Evolutionary conservation across 2,888 invertebrate species (phyloP).

Genomic region (Drosophila paramelanica): DNA sequence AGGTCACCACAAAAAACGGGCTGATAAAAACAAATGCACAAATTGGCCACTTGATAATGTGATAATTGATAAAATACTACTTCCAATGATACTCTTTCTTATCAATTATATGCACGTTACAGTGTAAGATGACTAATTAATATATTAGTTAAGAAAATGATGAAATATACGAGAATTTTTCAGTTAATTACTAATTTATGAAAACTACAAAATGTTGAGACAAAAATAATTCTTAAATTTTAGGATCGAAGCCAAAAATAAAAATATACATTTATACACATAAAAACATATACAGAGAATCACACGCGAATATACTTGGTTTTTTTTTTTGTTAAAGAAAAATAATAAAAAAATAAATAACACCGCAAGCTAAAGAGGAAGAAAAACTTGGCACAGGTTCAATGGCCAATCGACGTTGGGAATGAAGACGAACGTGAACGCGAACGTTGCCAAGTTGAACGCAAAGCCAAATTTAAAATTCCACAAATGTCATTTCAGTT

Average conservation of each 20-base stretch:
- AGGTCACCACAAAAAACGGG: background rate
- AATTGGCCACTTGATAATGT: constrained; percentile 1
- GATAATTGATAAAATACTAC: constrained; percentile 1
- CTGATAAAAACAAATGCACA: constrained; percentile 18
- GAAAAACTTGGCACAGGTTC: constrained; percentile 81
- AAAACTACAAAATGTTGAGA: constrained; percentile 62
- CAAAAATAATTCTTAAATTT: constrained; percentile 63
- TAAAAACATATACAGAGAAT: background rate
- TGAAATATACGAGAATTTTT: constrained; percentile 6
- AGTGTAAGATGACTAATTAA: background rate
- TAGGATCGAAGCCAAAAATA: constrained; percentile 58
- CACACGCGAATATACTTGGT: constrained; percentile 10
- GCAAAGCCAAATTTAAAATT: constrained; percentile 72
- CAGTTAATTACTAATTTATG: constrained; percentile 48
- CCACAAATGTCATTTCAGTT: constrained; percentile 77
- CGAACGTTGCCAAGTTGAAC: constrained; percentile 39
- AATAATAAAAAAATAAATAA: constrained; percentile 27
- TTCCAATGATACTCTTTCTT: background rate
- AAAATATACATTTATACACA: constrained; percentile 22
- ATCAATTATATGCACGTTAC: background rate
- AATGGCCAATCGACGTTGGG: constrained; percentile 70
- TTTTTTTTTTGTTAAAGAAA: constrained; percentile 10
- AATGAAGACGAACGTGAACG: constrained; percentile 17
- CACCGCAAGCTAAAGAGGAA: constrained; percentile 18
- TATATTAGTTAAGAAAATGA: background rate